Evolutionary conservation across 2,888 invertebrate genomes (phyloP).

Genomic region (Pheosia tremula): DNA sequence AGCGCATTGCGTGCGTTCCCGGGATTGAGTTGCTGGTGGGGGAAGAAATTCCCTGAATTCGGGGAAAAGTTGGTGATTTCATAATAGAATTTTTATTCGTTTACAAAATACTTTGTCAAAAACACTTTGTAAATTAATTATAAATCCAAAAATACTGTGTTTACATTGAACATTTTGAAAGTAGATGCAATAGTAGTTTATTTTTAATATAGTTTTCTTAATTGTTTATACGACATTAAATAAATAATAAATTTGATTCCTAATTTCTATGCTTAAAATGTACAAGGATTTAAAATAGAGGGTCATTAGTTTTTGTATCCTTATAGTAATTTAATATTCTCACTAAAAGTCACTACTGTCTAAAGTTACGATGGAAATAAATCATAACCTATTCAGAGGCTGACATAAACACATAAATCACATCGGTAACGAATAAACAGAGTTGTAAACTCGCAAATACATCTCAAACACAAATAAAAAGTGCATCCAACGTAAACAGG

Average conservation of each 20-base stretch:
- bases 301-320: background rate
- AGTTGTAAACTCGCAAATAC: conserved; percentile 1
- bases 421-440: conserved; percentile 2
- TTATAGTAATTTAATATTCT: background rate
- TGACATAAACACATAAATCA: conserved; percentile 2
- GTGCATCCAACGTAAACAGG: conserved; percentile 23
- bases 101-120: too few species aligned
- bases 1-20: conserved; percentile 68
- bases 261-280: background rate
- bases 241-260: too few species aligned
- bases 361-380: background rate
- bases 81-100: background rate
- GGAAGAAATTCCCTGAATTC: conserved; percentile 29
- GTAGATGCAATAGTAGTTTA: too few species aligned
- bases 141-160: too few species aligned
- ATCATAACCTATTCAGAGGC: background rate
- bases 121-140: too few species aligned
- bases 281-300: background rate
- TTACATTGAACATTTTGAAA: too few species aligned
- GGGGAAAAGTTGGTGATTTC: conserved; percentile 15
- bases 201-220: too few species aligned
- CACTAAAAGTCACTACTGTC: background rate
- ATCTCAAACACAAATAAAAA: conserved; percentile 3
- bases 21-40: conserved; percentile 67
- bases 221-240: too few species aligned